Percentiles rank a stretch among this genome's conserved stretches.
Conservation (phyloP, 2,888 invertebrate genomes). For the Andrena minutula region DNA sequence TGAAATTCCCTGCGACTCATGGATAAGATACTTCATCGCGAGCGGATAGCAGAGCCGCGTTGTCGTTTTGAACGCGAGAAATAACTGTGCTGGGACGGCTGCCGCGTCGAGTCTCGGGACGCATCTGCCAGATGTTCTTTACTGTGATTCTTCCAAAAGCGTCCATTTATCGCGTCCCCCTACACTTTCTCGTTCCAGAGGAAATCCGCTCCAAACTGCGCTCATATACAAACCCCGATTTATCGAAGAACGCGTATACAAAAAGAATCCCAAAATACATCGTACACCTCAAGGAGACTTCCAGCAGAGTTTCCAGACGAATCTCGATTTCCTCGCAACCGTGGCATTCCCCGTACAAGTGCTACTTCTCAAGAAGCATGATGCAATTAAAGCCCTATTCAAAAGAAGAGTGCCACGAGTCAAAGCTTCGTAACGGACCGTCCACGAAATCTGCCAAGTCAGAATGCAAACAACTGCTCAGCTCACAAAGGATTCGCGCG, state of each 20-base stretch:
- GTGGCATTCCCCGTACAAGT: too few relatives aligned
- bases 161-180: conserved; percentile 26
- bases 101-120: conserved; percentile 63
- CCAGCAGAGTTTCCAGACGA: too few relatives aligned
- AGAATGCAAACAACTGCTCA: background rate
- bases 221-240: background rate
- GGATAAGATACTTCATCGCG: conserved; percentile 27
- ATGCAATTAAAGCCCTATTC: background rate
- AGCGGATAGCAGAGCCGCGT: conserved; percentile 36
- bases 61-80: conserved; percentile 73
- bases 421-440: background rate
- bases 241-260: background rate
- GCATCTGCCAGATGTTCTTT: conserved; percentile 80
- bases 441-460: background rate
- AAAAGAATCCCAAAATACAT: too few relatives aligned
- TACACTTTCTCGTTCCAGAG: conserved; percentile 30
- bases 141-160: conserved; percentile 54
- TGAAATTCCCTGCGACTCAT: conserved; percentile 53
- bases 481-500: background rate
- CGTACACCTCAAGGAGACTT: too few relatives aligned
- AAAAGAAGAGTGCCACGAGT: too few relatives aligned
- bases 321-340: too few relatives aligned
- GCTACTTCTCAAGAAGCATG: background rate
- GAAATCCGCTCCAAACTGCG: background rate
- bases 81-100: conserved; percentile 75